Evolutionary conservation across 1,140 invertebrate genomes (phyloP).

Genomic region (Dendroctonus ponderosae): DNA sequence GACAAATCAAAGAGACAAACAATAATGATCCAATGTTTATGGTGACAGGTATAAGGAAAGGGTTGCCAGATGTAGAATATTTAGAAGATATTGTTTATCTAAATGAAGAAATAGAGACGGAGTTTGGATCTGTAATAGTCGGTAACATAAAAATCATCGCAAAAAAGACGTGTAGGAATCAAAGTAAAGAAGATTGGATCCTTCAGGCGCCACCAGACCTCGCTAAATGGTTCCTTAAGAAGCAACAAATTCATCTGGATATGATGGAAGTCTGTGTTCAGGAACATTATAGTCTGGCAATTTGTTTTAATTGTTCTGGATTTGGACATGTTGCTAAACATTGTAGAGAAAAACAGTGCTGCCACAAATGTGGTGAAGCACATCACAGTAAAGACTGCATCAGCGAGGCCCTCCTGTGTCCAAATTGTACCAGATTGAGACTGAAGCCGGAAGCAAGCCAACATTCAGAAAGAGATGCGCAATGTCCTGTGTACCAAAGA

Average conservation of each 20-base stretch:
- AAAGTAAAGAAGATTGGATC: slow-evolving; percentile 23
- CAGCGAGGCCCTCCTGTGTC: neutral
- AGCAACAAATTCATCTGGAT: slow-evolving; percentile 19
- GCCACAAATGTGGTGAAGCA: too few species aligned
- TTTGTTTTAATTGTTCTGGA: too few species aligned
- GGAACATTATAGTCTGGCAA: slow-evolving; percentile 19
- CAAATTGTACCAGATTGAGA: slow-evolving; percentile 14
- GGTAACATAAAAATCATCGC: slow-evolving; percentile 18
- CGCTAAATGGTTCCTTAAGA: slow-evolving; percentile 30
- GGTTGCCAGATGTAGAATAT: slow-evolving; percentile 18
- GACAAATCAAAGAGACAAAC: too few species aligned
- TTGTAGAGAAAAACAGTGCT: too few species aligned
- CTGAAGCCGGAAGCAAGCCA: slow-evolving; percentile 1
- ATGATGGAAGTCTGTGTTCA: slow-evolving; percentile 19
- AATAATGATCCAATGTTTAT: slow-evolving; percentile 23
- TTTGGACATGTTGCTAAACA: too few species aligned
- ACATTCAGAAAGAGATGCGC: slow-evolving; percentile 10
- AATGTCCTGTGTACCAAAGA: slow-evolving; percentile 15
- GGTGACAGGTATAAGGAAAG: slow-evolving; percentile 15
- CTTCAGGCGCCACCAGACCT: slow-evolving; percentile 20
- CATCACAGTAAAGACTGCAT: slow-evolving; percentile 12
- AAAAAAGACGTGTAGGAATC: slow-evolving; percentile 18
- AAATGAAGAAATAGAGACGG: slow-evolving; percentile 20
- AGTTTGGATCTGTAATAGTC: slow-evolving; percentile 1
- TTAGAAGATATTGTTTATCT: slow-evolving; percentile 14